A percentile compares a stretch with the other conserved stretches of the same genome.
These are phyloP conservation scores for Apodemus speciosus DNA, from an alignment of 2,113 vertebrate species.

Conservation along the genomic window DNA sequence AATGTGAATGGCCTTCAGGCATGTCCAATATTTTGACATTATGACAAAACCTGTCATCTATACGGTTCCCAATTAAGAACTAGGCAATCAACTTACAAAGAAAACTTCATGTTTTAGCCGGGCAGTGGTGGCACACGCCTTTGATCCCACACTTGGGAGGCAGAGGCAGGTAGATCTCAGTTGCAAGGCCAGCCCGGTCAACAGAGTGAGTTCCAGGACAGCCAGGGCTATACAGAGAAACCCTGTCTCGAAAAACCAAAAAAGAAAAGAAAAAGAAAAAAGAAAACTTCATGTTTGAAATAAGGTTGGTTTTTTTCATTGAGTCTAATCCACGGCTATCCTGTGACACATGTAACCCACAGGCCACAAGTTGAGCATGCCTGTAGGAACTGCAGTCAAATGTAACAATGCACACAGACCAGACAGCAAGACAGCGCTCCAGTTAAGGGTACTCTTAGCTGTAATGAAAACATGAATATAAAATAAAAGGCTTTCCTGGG, in stretches of 20 bases:
- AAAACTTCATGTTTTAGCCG: too few relatives aligned
- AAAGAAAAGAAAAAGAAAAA: background rate
- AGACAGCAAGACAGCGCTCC: background rate
- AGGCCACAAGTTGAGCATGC: background rate
- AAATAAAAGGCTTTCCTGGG: background rate
- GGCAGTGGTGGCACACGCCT: too few relatives aligned
- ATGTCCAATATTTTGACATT: background rate
- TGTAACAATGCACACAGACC: slow-evolving; percentile 8
- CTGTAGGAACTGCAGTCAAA: background rate
- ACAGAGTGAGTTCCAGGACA: too few relatives aligned
- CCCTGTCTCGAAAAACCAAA: too few relatives aligned
- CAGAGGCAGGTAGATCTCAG: too few relatives aligned
- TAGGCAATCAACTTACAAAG: background rate
- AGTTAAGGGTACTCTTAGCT: background rate
- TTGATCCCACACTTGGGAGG: too few relatives aligned
- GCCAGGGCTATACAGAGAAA: too few relatives aligned
- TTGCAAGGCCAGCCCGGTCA: too few relatives aligned
- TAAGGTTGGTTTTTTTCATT: background rate
- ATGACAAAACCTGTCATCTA: background rate
- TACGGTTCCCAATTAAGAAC: background rate
- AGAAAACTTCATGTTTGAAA: background rate
- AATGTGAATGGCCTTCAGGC: background rate
- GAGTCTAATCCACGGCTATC: background rate
- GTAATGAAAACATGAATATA: slow-evolving; percentile 16
- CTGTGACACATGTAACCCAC: background rate